phyloP scores from a whole-genome alignment of 2,113 vertebrate genomes.

The Tetraodon nigroviridis region DNA sequence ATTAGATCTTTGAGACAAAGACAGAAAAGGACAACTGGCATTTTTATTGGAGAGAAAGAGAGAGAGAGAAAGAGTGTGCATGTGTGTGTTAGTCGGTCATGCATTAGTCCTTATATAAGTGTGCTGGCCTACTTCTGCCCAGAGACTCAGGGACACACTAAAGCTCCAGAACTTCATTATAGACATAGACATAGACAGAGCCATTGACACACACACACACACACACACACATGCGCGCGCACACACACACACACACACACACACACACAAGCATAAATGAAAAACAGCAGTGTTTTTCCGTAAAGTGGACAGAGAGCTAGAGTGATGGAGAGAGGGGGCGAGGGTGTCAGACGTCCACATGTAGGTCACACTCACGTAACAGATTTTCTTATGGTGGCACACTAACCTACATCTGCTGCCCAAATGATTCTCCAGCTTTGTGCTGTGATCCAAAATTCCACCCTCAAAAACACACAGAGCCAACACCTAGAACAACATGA shows the following conservation, averaged over 20 bases:
- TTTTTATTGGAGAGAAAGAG: too few relatives aligned
- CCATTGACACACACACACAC: neutral
- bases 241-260: neutral
- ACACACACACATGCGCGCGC: neutral
- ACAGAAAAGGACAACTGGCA: too few relatives aligned
- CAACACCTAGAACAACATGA: neutral
- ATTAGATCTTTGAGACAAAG: too few relatives aligned
- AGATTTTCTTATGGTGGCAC: conserved; percentile 39
- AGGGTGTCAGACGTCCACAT: conserved; percentile 11
- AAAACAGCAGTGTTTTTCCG: neutral
- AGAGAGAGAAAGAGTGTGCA: neutral
- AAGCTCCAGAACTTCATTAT: conserved; percentile 65
- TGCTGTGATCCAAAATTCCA: conserved; percentile 2
- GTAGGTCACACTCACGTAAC: conserved; percentile 61
- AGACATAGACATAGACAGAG: too few relatives aligned
- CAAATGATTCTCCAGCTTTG: neutral
- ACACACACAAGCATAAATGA: neutral
- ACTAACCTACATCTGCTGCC: conserved; percentile 53
- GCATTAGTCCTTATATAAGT: conserved; percentile 59
- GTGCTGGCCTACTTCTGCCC: conserved; percentile 61
- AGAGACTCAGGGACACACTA: conserved; percentile 30
- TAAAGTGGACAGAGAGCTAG: neutral
- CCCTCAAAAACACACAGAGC: neutral
- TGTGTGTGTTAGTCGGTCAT: conserved; percentile 9
- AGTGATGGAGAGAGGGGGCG: neutral